Evolutionary conservation across 2,888 invertebrate genomes (phyloP), one percentile per base, ranked within the genome.

Genomic region (Argyresthia goedartella): DNA sequence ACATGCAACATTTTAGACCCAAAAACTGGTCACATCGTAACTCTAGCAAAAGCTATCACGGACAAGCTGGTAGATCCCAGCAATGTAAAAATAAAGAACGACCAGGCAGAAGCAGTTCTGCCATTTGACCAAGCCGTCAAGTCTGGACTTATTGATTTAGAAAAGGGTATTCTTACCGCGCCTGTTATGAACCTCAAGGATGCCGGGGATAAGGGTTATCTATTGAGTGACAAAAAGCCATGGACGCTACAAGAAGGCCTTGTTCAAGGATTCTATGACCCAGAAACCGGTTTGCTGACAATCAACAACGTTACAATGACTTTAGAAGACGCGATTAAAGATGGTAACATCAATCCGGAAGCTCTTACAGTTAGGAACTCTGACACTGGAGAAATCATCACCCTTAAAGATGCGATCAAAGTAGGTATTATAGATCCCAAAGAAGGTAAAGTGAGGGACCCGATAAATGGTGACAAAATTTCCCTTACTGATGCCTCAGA

Each of bases 401-500:
- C 95, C 0, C 77, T 97, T 13, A 88, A 89, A 8, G 95, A 96
- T 65, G 95, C 95, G 6, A 94, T 96, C 25, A 88, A 90, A 57
- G 81, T 87, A 51, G 93, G 93, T 16, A 88, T 95, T 51, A 89
- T 96, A 55, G 93, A 96, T 75, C 91, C 95, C 0, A 89, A 92
- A 56, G 90, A 89, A 62, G 96, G 96, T n/a, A 91, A 89, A 64
- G 92, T 93, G 25, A 87, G 90, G 48, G 95, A 96, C 81, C 94
- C 93, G 0, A 77, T 89, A 46, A 91, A 90, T 43, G 93, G 93
- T 36, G 89, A 91, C 41, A 91, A 92, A 71, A 88, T 96, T 55
- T 91, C 93, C 35, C 85, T 97, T 8, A 91, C 91, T 42, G 95
- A 96, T 68, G 97, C 97, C 2, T 89, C 95, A 35, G 94, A 95